A percentile compares a stretch with the other conserved stretches of the same genome.
Conservation (phyloP, 2,113 vertebrate species). For the Poeciliopsis occidentalis region DNA sequence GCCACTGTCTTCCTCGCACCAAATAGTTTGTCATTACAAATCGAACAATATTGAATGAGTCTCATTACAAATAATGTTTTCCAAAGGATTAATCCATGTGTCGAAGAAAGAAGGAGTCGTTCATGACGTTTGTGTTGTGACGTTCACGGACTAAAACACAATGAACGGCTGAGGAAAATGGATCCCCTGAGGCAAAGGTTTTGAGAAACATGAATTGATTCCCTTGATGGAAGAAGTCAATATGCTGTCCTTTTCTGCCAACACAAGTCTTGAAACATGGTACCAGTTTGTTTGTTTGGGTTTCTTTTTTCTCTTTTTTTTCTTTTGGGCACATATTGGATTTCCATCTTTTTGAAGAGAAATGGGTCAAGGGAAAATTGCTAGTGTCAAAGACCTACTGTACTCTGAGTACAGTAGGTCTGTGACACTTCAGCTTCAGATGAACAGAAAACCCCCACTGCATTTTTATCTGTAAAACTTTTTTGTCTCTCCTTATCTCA, state of each 20-base stretch:
- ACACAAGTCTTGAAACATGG: background rate
- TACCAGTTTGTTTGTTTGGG: background rate
- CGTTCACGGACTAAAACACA: background rate
- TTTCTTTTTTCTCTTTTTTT: background rate
- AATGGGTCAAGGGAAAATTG: background rate
- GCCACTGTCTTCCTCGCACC: background rate
- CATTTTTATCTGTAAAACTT: too few species aligned
- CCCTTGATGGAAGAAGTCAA: slow-evolving; percentile 9
- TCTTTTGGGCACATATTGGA: background rate
- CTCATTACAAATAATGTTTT: too few species aligned
- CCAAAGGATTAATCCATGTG: too few species aligned
- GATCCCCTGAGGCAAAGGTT: slow-evolving; percentile 1
- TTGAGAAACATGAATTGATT: slow-evolving; percentile 14
- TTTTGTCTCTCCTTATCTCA: too few species aligned
- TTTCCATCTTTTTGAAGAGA: background rate
- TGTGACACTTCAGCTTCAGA: too few species aligned
- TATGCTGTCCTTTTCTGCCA: slow-evolving; percentile 27
- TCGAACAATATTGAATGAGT: background rate
- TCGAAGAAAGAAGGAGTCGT: too few species aligned
- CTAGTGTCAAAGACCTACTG: too few species aligned
- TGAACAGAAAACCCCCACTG: too few species aligned
- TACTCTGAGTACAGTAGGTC: too few species aligned
- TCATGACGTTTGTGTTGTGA: too few species aligned
- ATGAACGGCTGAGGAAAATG: slow-evolving; percentile 6
- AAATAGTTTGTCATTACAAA: background rate